These are phyloP conservation scores for Galagoides demidoff DNA, from an alignment of 2,797 vertebrate genomes.

Conservation along the genomic window DNA sequence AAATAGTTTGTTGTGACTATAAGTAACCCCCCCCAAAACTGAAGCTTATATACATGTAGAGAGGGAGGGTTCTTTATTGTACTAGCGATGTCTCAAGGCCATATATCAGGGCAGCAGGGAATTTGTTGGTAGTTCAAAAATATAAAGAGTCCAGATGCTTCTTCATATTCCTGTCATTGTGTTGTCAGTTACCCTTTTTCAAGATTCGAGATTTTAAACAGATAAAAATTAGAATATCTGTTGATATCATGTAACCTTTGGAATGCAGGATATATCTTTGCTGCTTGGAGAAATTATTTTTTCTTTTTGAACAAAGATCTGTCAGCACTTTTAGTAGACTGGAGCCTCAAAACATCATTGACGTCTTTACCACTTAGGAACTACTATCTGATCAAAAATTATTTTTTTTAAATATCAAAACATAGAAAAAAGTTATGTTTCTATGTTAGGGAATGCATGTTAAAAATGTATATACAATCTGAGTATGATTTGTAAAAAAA, in stretches of 20 bases:
- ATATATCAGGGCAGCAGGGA: not conserved
- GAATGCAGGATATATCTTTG: not conserved
- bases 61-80: not conserved
- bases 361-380: not conserved
- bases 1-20: not conserved
- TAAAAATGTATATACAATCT: not conserved
- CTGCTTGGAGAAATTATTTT: not conserved
- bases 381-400: not conserved
- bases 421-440: not conserved
- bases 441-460: not conserved
- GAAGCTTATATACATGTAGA: not conserved
- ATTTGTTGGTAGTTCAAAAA: not conserved
- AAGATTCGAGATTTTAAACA: constrained; percentile 1
- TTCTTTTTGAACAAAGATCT: not conserved
- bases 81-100: not conserved
- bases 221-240: not conserved
- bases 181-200: constrained; percentile 2
- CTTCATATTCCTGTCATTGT: constrained; percentile 23
- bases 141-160: not conserved
- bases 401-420: not conserved
- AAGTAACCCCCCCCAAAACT: not conserved
- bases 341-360: not conserved
- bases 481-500: not conserved
- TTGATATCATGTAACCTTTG: not conserved
- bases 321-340: not conserved